Conservation (phyloP, 2,888 invertebrate genomes). For the Machimus rusticus region DNA sequence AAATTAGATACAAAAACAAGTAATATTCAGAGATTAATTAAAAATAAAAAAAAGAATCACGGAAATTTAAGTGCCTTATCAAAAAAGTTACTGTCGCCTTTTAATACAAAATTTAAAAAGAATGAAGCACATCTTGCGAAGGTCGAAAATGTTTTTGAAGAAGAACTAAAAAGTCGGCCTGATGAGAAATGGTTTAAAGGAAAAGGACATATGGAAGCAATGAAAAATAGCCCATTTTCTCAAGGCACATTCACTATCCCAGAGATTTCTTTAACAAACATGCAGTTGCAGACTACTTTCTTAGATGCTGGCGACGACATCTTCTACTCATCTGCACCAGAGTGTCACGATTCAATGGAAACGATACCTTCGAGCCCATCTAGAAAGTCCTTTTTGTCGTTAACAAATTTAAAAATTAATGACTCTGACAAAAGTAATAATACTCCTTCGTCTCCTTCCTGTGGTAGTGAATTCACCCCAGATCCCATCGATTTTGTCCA, state of each 20-base stretch:
- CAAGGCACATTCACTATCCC: background rate
- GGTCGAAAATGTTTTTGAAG: background rate
- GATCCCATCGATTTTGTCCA: background rate
- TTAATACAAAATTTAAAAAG: slow-evolving; percentile 49
- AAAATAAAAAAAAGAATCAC: slow-evolving; percentile 57
- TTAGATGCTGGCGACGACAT: background rate
- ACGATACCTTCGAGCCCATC: background rate
- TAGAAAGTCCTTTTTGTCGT: slow-evolving; percentile 41
- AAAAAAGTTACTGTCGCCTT: slow-evolving; percentile 49
- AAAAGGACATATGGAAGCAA: slow-evolving; percentile 49
- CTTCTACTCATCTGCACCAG: slow-evolving; percentile 46
- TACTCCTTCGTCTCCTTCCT: background rate
- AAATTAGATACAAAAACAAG: background rate
- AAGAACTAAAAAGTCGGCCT: slow-evolving; percentile 44
- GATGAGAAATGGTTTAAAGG: slow-evolving; percentile 35
- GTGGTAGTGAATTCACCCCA: background rate
- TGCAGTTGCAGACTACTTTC: background rate
- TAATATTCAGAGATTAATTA: background rate
- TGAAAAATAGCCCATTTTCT: background rate
- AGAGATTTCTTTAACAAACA: background rate
- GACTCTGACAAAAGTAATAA: slow-evolving; percentile 15
- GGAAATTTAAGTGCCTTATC: slow-evolving; percentile 58
- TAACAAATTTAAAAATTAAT: slow-evolving; percentile 41
- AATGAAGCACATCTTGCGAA: background rate
- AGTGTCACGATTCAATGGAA: slow-evolving; percentile 14